A percentile compares a stretch with the other conserved stretches of the same genome.
These are phyloP conservation scores for Naja naja DNA, from an alignment of 2,113 vertebrate genomes.

Conservation along the genomic window DNA sequence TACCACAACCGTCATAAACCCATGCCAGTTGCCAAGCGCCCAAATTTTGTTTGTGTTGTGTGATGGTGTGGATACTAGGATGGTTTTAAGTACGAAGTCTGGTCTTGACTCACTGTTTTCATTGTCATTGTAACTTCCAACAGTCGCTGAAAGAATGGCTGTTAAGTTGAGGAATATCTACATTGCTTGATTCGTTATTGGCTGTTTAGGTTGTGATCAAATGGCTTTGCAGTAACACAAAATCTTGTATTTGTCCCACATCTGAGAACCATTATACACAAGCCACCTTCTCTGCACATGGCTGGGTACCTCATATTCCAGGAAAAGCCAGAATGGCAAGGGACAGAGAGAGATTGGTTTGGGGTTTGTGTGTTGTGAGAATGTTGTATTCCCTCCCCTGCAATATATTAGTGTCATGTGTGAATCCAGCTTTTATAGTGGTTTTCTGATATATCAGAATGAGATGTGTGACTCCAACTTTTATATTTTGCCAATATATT, in stretches of 20 bases:
- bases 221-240: neutral
- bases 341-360: neutral
- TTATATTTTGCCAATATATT: too few species aligned
- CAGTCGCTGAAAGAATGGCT: neutral
- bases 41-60: neutral
- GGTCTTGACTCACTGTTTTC: neutral
- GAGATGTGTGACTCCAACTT: too few species aligned
- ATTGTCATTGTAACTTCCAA: neutral
- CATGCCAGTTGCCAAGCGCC: neutral
- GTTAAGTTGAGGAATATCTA: neutral
- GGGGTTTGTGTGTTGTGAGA: neutral
- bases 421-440: neutral
- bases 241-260: too few species aligned
- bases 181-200: neutral
- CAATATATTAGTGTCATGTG: neutral
- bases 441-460: too few species aligned
- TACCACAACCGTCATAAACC: neutral
- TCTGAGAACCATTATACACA: too few species aligned
- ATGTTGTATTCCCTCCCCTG: fast-evolving
- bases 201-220: neutral
- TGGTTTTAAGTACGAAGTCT: neutral
- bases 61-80: neutral
- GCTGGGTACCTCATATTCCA: neutral
- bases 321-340: neutral
- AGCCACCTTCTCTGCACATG: neutral